Percentiles rank a stretch among this genome's conserved stretches.
phyloP scores from a whole-genome alignment of 2,113 vertebrate species.

The Ancistrus triradiatus region DNA sequence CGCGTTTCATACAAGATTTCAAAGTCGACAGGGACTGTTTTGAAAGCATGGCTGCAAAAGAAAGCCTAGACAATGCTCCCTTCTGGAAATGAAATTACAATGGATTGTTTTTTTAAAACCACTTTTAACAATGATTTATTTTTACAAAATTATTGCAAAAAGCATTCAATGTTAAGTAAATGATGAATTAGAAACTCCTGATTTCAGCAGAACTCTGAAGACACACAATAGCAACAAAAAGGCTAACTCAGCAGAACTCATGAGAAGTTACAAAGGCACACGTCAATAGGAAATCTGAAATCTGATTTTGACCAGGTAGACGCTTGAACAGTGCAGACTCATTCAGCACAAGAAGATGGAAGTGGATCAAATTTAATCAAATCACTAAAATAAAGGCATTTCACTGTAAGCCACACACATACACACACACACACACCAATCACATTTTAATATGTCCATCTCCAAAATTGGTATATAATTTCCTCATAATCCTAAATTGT shows the following conservation, averaged over 20 bases:
- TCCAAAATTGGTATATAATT: conserved; percentile 20
- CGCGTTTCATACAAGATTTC: conserved; percentile 10
- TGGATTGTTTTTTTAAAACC: conserved; percentile 48
- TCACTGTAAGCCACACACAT: not conserved
- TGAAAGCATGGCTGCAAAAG: conserved; percentile 21
- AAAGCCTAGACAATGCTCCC: not conserved
- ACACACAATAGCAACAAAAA: conserved; percentile 23
- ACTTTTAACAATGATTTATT: conserved; percentile 37
- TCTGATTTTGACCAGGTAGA: conserved; percentile 36
- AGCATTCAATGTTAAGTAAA: conserved; percentile 35
- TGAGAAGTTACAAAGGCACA: conserved; percentile 6
- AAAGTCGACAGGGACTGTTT: conserved; percentile 35
- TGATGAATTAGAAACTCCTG: conserved; percentile 47
- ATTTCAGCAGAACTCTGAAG: conserved; percentile 47
- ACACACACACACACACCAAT: conserved; percentile 5
- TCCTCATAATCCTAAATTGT: conserved; percentile 29
- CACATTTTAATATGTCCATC: conserved; percentile 11
- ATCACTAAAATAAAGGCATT: conserved; percentile 23
- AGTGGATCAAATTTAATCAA: conserved; percentile 43
- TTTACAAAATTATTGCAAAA: conserved; percentile 32
- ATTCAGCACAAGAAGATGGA: conserved; percentile 30
- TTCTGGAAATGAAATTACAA: not conserved
- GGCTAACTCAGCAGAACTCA: conserved; percentile 41
- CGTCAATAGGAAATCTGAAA: conserved; percentile 34
- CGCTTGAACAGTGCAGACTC: conserved; percentile 38